phyloP scores from a whole-genome alignment of 2,113 vertebrate species.

The Misgurnus mizolepis region DNA sequence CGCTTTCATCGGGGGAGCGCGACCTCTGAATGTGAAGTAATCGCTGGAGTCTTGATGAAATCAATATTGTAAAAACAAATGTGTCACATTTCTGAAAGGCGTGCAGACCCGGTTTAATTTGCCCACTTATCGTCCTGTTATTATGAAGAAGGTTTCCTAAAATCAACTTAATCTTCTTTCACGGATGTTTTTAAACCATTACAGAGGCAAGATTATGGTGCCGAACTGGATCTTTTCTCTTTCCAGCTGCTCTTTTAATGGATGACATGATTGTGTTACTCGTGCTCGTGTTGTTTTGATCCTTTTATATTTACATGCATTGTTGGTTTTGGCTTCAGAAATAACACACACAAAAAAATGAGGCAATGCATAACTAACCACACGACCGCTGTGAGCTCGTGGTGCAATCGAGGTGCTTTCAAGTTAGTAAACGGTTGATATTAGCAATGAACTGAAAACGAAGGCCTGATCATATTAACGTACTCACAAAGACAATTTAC shows the following conservation, averaged over 20 bases:
- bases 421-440: background rate
- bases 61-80: slow-evolving; percentile 54
- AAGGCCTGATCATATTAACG: background rate
- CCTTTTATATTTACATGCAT: background rate
- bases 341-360: background rate
- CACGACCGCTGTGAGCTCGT: background rate
- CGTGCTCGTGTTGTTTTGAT: background rate
- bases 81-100: slow-evolving; percentile 45
- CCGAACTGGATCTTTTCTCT: no score
- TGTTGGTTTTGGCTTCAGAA: background rate
- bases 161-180: background rate
- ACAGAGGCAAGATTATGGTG: no score
- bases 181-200: background rate
- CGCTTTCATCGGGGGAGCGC: background rate
- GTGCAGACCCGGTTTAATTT: background rate
- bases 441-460: background rate
- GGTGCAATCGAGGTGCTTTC: no score
- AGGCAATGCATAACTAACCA: background rate
- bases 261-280: background rate
- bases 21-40: slow-evolving; percentile 45
- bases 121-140: slow-evolving; percentile 1
- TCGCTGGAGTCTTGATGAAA: slow-evolving; percentile 51
- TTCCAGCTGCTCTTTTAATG: no score
- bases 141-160: slow-evolving; percentile 10
- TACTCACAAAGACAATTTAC: background rate